Evolutionary conservation across 2,888 invertebrate species (phyloP).

Genomic region (Philhelius pedissequus): DNA sequence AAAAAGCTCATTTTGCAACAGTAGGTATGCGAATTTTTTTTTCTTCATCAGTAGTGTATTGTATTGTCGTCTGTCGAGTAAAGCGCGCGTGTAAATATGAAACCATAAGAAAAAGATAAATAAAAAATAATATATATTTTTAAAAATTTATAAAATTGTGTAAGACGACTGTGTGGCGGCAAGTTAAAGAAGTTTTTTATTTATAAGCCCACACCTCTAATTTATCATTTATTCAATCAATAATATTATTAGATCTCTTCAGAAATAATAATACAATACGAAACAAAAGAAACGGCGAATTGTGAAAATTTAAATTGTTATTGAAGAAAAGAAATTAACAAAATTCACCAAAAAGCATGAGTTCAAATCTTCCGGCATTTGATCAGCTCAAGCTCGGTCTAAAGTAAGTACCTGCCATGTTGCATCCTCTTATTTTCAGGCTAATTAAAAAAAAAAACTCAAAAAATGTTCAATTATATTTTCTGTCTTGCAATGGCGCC

Average conservation of each 20-base stretch:
- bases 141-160: neutral
- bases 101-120: neutral
- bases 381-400: conserved; percentile 77
- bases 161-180: neutral
- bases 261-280: neutral
- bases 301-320: too few species aligned
- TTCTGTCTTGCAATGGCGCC: conserved; percentile 16
- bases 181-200: neutral
- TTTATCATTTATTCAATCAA: neutral
- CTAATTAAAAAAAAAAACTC: neutral
- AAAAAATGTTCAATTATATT: neutral
- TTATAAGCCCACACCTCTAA: neutral
- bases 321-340: neutral
- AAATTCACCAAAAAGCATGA: conserved; percentile 70
- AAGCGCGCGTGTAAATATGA: conserved; percentile 71
- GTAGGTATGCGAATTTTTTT: conserved; percentile 45
- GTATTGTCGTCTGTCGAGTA: conserved; percentile 73
- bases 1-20: conserved; percentile 61
- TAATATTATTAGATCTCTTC: neutral
- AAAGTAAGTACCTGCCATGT: conserved; percentile 73
- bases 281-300: neutral
- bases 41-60: conserved; percentile 74
- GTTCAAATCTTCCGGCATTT: conserved; percentile 75
- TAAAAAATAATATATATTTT: neutral
- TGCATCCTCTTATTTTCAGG: neutral